phyloP scores from a whole-genome alignment of 2,797 vertebrate species.

The Melanotaenia nigrans region DNA sequence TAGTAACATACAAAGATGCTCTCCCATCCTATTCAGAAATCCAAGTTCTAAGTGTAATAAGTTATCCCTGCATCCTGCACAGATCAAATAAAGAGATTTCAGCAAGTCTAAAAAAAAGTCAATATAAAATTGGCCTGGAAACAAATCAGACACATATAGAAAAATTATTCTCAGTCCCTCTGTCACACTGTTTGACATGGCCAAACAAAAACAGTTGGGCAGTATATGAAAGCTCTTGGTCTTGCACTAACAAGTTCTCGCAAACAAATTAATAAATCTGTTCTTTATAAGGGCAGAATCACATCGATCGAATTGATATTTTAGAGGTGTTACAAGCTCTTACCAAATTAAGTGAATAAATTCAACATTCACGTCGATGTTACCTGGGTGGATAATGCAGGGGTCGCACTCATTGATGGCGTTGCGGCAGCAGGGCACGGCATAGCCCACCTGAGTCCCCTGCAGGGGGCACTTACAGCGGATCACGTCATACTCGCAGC shows the following conservation, averaged over 20 bases:
- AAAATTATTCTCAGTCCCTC: slow-evolving; percentile 19
- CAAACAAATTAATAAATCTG: not conserved
- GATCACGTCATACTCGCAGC: slow-evolving; percentile 95
- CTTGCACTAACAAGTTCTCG: slow-evolving; percentile 12
- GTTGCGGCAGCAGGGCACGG: slow-evolving; percentile 96
- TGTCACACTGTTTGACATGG: slow-evolving; percentile 20
- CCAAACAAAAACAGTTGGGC: slow-evolving; percentile 39
- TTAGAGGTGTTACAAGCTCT: not conserved
- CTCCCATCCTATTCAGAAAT: slow-evolving; percentile 34
- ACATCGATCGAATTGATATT: not conserved
- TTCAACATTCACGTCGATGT: not conserved
- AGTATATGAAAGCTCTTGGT: slow-evolving; percentile 14
- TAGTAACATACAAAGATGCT: not conserved
- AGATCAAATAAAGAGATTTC: slow-evolving; percentile 1
- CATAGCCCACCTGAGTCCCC: slow-evolving; percentile 92
- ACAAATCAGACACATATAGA: slow-evolving; percentile 25
- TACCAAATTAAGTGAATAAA: not conserved
- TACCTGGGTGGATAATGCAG: slow-evolving; percentile 97
- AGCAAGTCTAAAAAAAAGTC: slow-evolving; percentile 6
- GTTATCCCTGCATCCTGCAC: slow-evolving; percentile 6
- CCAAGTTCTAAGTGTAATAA: slow-evolving; percentile 17
- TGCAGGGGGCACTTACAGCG: slow-evolving; percentile 92
- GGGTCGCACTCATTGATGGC: slow-evolving; percentile 95
- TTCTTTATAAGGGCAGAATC: not conserved
- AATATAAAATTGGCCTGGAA: slow-evolving; percentile 24